Evolutionary conservation across 2,797 vertebrate genomes (phyloP), one percentile per base, ranked within the genome.

Genomic region (Clarias pachynema): DNA sequence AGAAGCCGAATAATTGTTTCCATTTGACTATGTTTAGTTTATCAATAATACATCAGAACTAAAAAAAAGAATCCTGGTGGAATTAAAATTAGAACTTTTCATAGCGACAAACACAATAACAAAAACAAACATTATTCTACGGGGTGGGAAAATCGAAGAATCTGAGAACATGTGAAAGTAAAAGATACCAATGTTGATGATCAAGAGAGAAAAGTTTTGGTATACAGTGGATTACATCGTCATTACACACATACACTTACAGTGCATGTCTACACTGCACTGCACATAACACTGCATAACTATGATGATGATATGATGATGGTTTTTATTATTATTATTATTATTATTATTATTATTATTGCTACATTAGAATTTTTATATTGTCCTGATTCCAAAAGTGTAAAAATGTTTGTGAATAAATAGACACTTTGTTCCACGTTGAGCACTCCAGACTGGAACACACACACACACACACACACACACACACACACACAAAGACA

Each of bases 381-480:
- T 24, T 40, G 15, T 29, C 4, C 69, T 20, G 2, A n/a, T 59
- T 60, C 7, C 5, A 15, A 59, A 59, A 59, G 29, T 77, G 22
- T 20, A 40, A 14, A 75, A 31, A 56, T 77, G n/a, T 22, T 14
- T 59, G 15, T 22, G 60, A 15, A 8, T 75, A 12, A 56, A 53
- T 49, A n/a, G 14, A 73, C 40, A 73, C n/a, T 16, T 24, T 26
- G 14, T 40, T 72, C 8, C 12, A 44, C 6, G n/a, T 18, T 53
- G 14, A 73, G 70, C 24, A n/a, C 70, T 73, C 37, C 40, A 10
- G 15, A 16, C 44, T 26, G n/a, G 40, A 73, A 44, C 72, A 74
- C 40, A 74, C 72, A 53, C 44, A 75, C 73, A 75, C 72, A 74
- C 44, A 74, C 26, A 77, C 56, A 78, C 74, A 60, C 60, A 77